Conservation (phyloP, 2,113 vertebrate genomes). For the Eubucco bourcierii region DNA sequence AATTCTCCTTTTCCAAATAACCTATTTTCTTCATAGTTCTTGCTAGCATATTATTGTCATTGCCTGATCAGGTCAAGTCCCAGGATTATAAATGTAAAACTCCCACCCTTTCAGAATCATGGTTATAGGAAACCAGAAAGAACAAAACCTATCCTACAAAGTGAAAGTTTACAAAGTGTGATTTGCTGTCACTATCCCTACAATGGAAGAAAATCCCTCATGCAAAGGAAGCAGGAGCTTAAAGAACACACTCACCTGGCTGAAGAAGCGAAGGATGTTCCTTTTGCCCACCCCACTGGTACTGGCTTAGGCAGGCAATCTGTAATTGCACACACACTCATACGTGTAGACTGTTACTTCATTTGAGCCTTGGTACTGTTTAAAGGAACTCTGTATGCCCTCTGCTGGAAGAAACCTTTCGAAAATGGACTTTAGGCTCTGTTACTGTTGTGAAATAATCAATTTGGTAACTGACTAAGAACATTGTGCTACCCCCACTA, state of each 20-base stretch:
- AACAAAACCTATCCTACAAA: background rate
- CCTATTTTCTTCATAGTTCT: background rate
- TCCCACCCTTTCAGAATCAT: background rate
- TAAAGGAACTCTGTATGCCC: slow-evolving; percentile 16
- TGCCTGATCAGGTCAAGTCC: background rate
- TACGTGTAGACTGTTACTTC: background rate
- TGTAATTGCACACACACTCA: background rate
- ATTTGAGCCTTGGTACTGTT: background rate
- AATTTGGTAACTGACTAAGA: background rate
- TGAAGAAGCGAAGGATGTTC: background rate
- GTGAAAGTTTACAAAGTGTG: background rate
- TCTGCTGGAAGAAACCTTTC: slow-evolving; percentile 36
- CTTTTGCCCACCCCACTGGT: background rate
- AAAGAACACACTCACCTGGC: background rate
- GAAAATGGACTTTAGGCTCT: background rate
- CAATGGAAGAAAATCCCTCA: background rate
- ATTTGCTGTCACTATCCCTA: background rate
- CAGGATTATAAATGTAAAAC: background rate
- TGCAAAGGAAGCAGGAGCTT: background rate
- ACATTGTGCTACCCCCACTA: background rate
- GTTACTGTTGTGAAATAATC: background rate
- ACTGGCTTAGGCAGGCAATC: background rate
- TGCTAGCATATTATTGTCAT: background rate
- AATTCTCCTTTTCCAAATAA: background rate
- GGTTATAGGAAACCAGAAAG: background rate